phyloP scores from a whole-genome alignment of 2,888 invertebrate genomes.

The Brachypterus glaber region DNA sequence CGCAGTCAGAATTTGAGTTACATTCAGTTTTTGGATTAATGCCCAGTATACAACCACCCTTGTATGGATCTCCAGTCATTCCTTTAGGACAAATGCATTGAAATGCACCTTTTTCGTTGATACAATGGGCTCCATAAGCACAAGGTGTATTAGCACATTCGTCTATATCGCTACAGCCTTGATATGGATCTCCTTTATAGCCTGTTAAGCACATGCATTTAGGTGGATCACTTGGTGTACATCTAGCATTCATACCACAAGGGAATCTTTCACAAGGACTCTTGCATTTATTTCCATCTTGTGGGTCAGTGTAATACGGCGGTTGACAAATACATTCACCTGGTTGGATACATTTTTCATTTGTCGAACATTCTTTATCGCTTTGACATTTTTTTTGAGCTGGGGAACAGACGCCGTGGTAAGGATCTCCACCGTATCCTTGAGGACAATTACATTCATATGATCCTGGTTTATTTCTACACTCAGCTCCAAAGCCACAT shows the following conservation, averaged over 20 bases:
- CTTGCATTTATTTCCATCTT: constrained; percentile 78
- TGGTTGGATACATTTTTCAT: constrained; percentile 86
- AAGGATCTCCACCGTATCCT: constrained; percentile 73
- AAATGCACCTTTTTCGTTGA: constrained; percentile 78
- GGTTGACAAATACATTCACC: constrained; percentile 87
- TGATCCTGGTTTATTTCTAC: constrained; percentile 68
- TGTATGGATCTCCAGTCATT: constrained; percentile 77
- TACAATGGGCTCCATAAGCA: constrained; percentile 78
- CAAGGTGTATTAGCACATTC: constrained; percentile 80
- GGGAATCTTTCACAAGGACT: constrained; percentile 86
- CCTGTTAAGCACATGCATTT: constrained; percentile 81
- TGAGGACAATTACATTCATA: constrained; percentile 72
- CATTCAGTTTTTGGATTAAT: constrained; percentile 58
- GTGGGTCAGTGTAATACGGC: constrained; percentile 76
- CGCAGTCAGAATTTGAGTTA: constrained; percentile 64
- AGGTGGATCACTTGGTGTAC: constrained; percentile 81
- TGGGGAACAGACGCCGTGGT: constrained; percentile 71
- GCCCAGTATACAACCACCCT: constrained; percentile 61
- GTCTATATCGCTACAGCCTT: constrained; percentile 76
- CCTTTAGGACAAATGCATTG: constrained; percentile 78
- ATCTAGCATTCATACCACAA: constrained; percentile 84
- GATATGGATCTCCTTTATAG: constrained; percentile 75
- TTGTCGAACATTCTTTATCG: constrained; percentile 73
- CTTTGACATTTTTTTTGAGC: constrained; percentile 73
- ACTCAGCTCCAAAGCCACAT: constrained; percentile 82